phyloP scores from a whole-genome alignment of 2,113 vertebrate species.

The Microtus montanus region DNA sequence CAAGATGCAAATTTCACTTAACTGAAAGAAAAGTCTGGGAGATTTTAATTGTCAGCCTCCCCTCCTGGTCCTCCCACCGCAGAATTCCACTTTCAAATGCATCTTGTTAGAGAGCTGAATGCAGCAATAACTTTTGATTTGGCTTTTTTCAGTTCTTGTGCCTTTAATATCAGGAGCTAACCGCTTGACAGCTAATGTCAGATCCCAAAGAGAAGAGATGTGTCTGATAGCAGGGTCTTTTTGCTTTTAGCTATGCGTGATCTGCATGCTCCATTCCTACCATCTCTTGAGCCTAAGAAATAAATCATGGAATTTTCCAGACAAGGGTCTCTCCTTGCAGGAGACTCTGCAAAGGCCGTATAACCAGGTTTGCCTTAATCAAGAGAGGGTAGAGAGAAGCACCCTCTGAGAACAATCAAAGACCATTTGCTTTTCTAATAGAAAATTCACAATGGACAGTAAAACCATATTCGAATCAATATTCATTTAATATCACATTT shows the following conservation, averaged over 20 bases:
- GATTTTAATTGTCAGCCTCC: constrained; percentile 76
- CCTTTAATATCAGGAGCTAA: neutral
- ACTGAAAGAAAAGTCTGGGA: constrained; percentile 75
- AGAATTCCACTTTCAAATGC: constrained; percentile 46
- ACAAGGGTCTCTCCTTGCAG: neutral
- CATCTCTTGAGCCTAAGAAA: constrained; percentile 2
- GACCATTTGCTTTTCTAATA: constrained; percentile 57
- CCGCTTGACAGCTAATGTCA: constrained; percentile 15
- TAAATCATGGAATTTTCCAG: neutral
- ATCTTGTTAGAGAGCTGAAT: neutral
- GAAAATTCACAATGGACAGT: constrained; percentile 35
- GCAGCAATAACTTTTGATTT: constrained; percentile 21
- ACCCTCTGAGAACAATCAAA: constrained; percentile 57
- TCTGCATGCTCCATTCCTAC: neutral
- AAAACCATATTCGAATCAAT: constrained; percentile 61
- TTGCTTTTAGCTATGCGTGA: neutral
- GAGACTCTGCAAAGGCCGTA: neutral
- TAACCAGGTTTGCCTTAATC: constrained; percentile 45
- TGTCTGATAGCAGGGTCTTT: neutral
- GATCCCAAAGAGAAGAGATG: constrained; percentile 16
- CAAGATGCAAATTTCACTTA: constrained; percentile 78
- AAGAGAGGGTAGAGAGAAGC: neutral
- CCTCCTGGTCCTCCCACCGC: neutral
- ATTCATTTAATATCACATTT: constrained; percentile 62
- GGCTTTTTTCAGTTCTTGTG: neutral